Conservation (phyloP, 2,797 vertebrate species). For the Dipus sagitta region DNA sequence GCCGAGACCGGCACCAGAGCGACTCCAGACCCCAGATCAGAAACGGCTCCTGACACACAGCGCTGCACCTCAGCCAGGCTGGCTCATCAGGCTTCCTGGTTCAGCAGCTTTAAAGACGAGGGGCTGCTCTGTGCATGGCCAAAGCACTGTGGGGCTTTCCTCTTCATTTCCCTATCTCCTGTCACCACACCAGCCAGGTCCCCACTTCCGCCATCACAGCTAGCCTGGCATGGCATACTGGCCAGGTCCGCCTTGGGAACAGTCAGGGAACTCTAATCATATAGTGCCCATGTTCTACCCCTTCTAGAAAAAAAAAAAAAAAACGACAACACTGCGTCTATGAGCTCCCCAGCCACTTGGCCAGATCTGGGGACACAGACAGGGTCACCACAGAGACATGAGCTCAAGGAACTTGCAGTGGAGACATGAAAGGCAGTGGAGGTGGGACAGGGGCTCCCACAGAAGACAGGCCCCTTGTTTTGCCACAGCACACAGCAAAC, state of each 20-base stretch:
- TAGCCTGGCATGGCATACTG: fast-evolving
- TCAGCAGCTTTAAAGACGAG: background rate
- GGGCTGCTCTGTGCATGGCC: background rate
- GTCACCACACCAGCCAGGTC: background rate
- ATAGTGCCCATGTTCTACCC: background rate
- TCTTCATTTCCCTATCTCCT: background rate
- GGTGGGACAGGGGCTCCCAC: fast-evolving
- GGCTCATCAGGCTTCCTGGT: background rate
- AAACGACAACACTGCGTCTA: background rate
- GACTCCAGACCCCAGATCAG: background rate
- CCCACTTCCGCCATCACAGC: background rate
- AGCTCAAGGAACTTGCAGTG: background rate
- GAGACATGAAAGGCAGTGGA: background rate
- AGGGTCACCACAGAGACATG: background rate
- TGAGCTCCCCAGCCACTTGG: background rate
- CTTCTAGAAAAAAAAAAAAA: background rate
- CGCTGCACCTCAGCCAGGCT: background rate
- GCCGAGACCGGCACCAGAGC: background rate
- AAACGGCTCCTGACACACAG: background rate
- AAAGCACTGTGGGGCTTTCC: fast-evolving
- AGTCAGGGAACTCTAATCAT: background rate
- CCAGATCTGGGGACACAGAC: background rate
- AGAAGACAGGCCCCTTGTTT: background rate
- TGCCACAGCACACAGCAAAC: background rate
- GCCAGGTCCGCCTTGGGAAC: background rate